Percentiles rank a stretch among this genome's conserved stretches.
Conservation (phyloP, 2,888 invertebrate genomes). For the Glyphotaelius pellucidus region DNA sequence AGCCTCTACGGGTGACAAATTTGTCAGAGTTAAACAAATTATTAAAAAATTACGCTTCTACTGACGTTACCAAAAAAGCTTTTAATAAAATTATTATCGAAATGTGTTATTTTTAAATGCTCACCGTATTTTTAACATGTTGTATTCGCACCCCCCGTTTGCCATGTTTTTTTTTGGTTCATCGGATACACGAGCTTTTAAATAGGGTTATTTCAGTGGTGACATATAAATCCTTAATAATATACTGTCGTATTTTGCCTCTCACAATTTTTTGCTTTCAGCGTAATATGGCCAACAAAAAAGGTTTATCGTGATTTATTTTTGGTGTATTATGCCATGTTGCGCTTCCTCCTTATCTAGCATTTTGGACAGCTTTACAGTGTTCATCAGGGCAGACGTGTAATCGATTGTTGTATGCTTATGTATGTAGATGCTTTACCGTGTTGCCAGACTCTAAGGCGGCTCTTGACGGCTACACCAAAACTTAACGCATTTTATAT, state of each 20-base stretch:
- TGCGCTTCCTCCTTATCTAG: too few species aligned
- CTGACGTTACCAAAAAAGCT: neutral
- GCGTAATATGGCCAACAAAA: neutral
- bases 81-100: neutral
- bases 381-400: too few species aligned
- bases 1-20: neutral
- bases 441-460: too few species aligned
- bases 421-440: too few species aligned
- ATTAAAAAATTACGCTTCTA: neutral
- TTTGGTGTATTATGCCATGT: too few species aligned
- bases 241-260: neutral
- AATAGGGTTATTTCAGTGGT: neutral
- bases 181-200: neutral
- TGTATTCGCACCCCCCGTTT: neutral
- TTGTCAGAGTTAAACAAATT: neutral
- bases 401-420: too few species aligned
- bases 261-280: neutral
- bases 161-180: neutral
- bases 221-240: slow-evolving; percentile 14
- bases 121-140: neutral
- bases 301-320: too few species aligned
- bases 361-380: too few species aligned
- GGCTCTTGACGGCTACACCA: too few species aligned
- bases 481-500: too few species aligned
- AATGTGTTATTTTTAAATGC: neutral